Evolutionary conservation across 2,113 vertebrate species (phyloP).

Genomic region (Nesogale talazaci): DNA sequence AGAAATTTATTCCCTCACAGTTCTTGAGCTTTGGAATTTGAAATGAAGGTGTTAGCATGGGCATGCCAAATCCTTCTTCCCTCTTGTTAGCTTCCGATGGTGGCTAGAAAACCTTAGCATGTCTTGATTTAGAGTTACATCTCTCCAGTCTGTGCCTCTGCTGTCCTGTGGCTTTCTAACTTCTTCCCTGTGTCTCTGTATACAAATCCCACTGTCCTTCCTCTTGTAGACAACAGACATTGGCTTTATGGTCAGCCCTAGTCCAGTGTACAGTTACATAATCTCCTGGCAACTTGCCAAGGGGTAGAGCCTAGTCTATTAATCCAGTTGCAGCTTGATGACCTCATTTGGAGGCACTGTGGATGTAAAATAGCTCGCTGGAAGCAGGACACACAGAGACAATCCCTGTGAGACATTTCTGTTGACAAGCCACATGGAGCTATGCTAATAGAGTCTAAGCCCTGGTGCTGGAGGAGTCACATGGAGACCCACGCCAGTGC

Average conservation of each 20-base stretch:
- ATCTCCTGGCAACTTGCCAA: too few relatives aligned
- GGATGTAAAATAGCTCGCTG: too few relatives aligned
- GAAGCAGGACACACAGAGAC: too few relatives aligned
- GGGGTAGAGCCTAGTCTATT: too few relatives aligned
- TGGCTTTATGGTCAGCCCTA: not conserved
- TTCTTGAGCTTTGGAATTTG: not conserved
- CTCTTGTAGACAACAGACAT: not conserved
- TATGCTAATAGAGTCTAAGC: too few relatives aligned
- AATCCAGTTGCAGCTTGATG: too few relatives aligned
- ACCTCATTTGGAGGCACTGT: too few relatives aligned
- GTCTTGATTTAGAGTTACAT: not conserved
- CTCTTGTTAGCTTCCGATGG: not conserved
- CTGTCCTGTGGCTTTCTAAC: not conserved
- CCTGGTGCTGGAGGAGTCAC: too few relatives aligned
- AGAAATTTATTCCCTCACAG: not conserved
- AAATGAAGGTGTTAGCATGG: not conserved
- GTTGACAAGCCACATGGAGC: too few relatives aligned
- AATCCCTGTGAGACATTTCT: too few relatives aligned
- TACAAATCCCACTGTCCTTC: not conserved
- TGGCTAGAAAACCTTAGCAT: not conserved
- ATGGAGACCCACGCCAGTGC: too few relatives aligned
- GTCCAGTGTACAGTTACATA: not conserved
- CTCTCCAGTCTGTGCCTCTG: not conserved
- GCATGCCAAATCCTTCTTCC: fast-evolving
- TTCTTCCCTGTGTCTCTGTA: not conserved